Conservation (phyloP, 2,888 invertebrate species). For the Molorchus minor region DNA sequence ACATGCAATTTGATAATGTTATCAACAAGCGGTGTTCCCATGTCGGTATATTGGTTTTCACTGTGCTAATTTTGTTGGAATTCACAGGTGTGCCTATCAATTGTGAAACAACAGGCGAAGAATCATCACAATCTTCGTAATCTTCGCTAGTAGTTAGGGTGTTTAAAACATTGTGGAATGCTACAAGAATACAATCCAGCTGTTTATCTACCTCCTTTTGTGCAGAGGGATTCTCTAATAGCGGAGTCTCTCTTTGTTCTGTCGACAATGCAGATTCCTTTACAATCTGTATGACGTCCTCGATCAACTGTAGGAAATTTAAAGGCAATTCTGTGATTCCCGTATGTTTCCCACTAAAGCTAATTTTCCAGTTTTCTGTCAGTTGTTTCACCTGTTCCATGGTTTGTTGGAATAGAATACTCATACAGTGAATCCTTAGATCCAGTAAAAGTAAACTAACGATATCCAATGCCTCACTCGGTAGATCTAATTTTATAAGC, state of each 20-base stretch:
- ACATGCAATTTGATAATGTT: slow-evolving; percentile 88
- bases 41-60: slow-evolving; percentile 61
- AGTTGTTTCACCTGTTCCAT: slow-evolving; percentile 79
- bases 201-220: slow-evolving; percentile 64
- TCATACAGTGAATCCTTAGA: slow-evolving; percentile 86
- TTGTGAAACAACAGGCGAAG: slow-evolving; percentile 69
- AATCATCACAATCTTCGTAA: slow-evolving; percentile 67
- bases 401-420: slow-evolving; percentile 84
- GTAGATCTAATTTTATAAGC: slow-evolving; percentile 84
- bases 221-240: slow-evolving; percentile 67
- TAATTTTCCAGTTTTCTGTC: slow-evolving; percentile 87
- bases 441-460: slow-evolving; percentile 87
- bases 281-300: slow-evolving; percentile 75
- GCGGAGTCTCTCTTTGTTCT: slow-evolving; percentile 71
- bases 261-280: slow-evolving; percentile 76
- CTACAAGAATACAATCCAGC: slow-evolving; percentile 70
- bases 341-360: slow-evolving; percentile 83
- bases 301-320: slow-evolving; percentile 76
- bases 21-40: slow-evolving; percentile 87
- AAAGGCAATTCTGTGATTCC: slow-evolving; percentile 65
- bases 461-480: slow-evolving; percentile 86
- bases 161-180: slow-evolving; percentile 75
- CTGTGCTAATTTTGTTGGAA: slow-evolving; percentile 51
- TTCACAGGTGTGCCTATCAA: slow-evolving; percentile 70
- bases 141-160: slow-evolving; percentile 78